Percentiles rank a stretch among this genome's conserved stretches.
Evolutionary conservation across 2,113 vertebrate genomes (phyloP).

Genomic region (Protomyctophum bolini): DNA sequence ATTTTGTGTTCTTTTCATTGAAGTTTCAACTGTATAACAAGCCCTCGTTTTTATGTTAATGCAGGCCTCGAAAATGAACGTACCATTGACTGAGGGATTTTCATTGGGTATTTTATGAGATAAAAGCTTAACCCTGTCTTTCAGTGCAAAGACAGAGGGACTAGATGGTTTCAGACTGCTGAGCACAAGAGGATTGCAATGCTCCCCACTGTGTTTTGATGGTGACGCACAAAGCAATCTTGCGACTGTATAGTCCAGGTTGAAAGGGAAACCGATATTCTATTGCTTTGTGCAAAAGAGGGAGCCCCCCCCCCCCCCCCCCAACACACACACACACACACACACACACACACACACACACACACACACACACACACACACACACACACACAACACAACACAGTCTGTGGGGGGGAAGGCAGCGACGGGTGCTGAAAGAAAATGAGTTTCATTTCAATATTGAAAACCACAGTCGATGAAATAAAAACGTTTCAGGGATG

Average conservation of each 20-base stretch:
- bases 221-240: slow-evolving; percentile 72
- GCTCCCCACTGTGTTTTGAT: slow-evolving; percentile 67
- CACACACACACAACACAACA: too few species aligned
- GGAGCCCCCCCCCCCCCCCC: slow-evolving; percentile 14
- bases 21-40: slow-evolving; percentile 82
- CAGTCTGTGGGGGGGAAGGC: slow-evolving; percentile 39
- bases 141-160: slow-evolving; percentile 63
- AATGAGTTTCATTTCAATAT: slow-evolving; percentile 63
- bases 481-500: slow-evolving; percentile 51
- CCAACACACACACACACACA: too few species aligned
- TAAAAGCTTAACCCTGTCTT: slow-evolving; percentile 79
- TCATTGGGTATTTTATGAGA: slow-evolving; percentile 76
- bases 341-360: too few species aligned
- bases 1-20: slow-evolving; percentile 81
- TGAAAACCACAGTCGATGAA: slow-evolving; percentile 50
- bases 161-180: slow-evolving; percentile 65
- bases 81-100: slow-evolving; percentile 74
- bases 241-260: slow-evolving; percentile 52
- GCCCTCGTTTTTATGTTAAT: slow-evolving; percentile 81
- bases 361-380: too few species aligned
- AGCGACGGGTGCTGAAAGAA: slow-evolving; percentile 66
- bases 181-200: slow-evolving; percentile 71
- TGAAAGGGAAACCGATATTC: slow-evolving; percentile 73
- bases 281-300: slow-evolving; percentile 71
- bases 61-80: slow-evolving; percentile 69